Conservation (phyloP, 2,113 vertebrate genomes). For the Hassar affinis region DNA sequence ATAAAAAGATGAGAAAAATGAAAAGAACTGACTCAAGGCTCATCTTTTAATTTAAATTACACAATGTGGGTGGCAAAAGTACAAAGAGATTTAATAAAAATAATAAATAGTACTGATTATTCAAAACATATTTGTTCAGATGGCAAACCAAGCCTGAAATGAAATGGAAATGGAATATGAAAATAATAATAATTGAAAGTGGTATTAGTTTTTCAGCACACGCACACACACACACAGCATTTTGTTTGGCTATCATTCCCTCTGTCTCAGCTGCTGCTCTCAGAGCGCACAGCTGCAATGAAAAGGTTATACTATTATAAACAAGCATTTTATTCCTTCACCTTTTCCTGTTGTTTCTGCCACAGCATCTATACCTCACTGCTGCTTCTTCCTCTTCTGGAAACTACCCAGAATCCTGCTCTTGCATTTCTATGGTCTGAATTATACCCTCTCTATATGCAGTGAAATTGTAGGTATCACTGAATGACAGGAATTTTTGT, state of each 20-base stretch:
- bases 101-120: neutral
- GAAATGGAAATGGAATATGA: slow-evolving; percentile 2
- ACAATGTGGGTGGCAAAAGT: neutral
- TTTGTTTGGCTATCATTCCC: neutral
- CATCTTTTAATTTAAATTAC: neutral
- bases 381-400: slow-evolving; percentile 1
- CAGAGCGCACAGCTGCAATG: neutral
- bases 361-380: slow-evolving; percentile 5
- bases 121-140: slow-evolving; percentile 13
- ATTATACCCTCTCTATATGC: slow-evolving; percentile 18
- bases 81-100: neutral
- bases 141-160: neutral
- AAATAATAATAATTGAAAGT: neutral
- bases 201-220: neutral
- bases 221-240: neutral
- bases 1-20: neutral
- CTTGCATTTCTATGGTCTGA: slow-evolving; percentile 11
- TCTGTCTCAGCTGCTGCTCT: neutral
- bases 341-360: neutral
- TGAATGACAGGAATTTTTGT: slow-evolving; percentile 16
- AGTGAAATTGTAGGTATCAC: slow-evolving; percentile 37
- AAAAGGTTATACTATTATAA: neutral
- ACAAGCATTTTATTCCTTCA: neutral
- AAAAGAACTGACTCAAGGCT: neutral
- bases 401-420: slow-evolving; percentile 1